These are phyloP conservation scores for Diglossa cyanea DNA, from an alignment of 2,797 vertebrate genomes.

Conservation along the genomic window DNA sequence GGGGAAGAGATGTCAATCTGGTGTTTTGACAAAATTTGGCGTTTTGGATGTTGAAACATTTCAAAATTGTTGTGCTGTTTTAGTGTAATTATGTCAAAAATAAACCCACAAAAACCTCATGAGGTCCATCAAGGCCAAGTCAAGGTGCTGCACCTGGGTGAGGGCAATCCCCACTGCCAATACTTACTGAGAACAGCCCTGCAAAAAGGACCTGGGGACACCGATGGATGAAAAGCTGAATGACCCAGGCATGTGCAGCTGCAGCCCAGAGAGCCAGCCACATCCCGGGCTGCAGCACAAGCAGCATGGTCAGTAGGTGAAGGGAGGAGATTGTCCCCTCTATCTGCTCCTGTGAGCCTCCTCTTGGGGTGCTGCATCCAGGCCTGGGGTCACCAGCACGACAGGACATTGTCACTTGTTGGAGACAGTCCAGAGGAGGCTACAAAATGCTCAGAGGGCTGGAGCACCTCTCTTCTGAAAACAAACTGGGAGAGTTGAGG, in stretches of 20 bases:
- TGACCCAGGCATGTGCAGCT: rapidly evolving
- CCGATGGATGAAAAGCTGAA: not conserved
- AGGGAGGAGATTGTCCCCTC: not conserved
- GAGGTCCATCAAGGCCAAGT: not conserved
- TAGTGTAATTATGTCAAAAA: not conserved
- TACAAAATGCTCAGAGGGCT: not conserved
- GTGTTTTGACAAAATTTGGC: not conserved
- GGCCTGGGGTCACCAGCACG: not conserved
- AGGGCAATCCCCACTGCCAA: rapidly evolving
- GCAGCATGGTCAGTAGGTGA: rapidly evolving
- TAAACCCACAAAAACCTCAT: not conserved
- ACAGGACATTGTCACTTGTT: not conserved
- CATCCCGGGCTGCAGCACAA: not conserved
- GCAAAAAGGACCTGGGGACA: not conserved
- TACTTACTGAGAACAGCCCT: not conserved
- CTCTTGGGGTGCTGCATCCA: rapidly evolving
- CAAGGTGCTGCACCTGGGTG: not conserved
- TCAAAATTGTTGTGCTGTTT: not conserved
- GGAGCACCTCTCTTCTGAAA: not conserved
- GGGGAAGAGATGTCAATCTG: not conserved
- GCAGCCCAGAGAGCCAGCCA: rapidly evolving
- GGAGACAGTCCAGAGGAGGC: rapidly evolving
- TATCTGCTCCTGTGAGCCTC: rapidly evolving
- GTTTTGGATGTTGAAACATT: not conserved
- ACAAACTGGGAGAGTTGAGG: not conserved